A percentile compares a stretch with the other conserved stretches of the same genome.
These are phyloP conservation scores for Loxodonta africana DNA, from an alignment of 2,113 vertebrate species.

Conservation along the genomic window DNA sequence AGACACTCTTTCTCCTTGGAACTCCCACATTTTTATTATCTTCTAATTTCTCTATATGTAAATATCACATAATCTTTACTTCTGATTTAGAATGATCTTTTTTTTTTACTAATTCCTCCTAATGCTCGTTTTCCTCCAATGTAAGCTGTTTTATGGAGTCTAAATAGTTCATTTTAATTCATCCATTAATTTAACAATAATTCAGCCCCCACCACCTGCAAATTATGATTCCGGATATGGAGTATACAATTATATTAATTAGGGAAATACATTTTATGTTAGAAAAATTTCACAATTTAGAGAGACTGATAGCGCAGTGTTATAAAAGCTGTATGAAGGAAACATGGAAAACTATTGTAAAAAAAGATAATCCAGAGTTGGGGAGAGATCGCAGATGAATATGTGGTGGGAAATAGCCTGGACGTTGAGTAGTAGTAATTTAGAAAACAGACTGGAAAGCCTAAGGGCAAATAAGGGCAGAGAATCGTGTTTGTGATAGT, in stretches of 20 bases:
- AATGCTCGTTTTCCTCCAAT: background rate
- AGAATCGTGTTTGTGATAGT: background rate
- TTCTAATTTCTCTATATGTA: background rate
- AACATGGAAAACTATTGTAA: background rate
- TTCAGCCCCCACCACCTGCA: background rate
- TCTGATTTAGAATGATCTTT: background rate
- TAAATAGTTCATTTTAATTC: background rate
- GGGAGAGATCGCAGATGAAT: too few relatives aligned
- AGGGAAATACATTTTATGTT: background rate
- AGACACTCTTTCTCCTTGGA: background rate
- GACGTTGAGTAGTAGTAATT: background rate
- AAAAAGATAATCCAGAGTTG: too few relatives aligned
- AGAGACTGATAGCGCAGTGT: background rate
- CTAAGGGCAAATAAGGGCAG: background rate
- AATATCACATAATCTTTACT: background rate
- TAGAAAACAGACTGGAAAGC: background rate
- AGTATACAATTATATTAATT: background rate
- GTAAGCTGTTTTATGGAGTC: background rate
- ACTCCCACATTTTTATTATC: background rate
- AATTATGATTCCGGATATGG: background rate
- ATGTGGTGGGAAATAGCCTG: background rate
- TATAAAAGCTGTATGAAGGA: background rate
- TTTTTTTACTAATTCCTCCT: background rate
- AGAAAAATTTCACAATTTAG: background rate
- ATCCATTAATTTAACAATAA: background rate